Evolutionary conservation across 2,888 invertebrate genomes (phyloP).

Genomic region (Melanophora roralis): DNA sequence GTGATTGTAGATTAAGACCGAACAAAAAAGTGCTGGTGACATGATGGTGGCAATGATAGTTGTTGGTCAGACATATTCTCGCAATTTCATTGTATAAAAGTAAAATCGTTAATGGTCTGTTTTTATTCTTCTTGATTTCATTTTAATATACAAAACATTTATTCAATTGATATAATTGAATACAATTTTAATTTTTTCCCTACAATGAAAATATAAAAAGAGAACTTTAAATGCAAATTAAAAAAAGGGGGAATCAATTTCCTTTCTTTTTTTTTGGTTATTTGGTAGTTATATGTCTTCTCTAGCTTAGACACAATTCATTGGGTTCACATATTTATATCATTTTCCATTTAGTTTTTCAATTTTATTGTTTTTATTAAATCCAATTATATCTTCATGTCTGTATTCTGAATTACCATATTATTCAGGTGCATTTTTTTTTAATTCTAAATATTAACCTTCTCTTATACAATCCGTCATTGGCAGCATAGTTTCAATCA

Average conservation of each 20-base stretch:
- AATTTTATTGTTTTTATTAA: conserved; percentile 15
- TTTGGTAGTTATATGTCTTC: not conserved
- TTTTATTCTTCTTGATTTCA: too few relatives aligned
- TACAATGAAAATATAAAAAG: not conserved
- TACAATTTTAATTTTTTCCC: conserved; percentile 29
- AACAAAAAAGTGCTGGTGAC: not conserved
- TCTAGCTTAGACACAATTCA: not conserved
- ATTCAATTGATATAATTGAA: conserved; percentile 55
- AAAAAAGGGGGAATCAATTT: conserved; percentile 2
- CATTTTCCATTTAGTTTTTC: not conserved
- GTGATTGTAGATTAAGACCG: not conserved
- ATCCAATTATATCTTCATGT: conserved; percentile 5
- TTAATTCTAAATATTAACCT: not conserved
- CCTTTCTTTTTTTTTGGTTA: not conserved
- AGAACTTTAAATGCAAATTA: not conserved
- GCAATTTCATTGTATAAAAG: not conserved
- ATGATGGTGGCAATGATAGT: not conserved
- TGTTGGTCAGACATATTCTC: not conserved
- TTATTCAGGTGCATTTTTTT: not conserved
- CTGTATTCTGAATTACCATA: not conserved
- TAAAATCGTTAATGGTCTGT: not conserved
- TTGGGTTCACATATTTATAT: not conserved
- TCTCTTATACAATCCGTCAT: not conserved
- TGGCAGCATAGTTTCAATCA: not conserved
- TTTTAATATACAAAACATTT: conserved; percentile 4